These are phyloP conservation scores for Apamea anceps DNA, from an alignment of 2,888 invertebrate species.

Conservation along the genomic window DNA sequence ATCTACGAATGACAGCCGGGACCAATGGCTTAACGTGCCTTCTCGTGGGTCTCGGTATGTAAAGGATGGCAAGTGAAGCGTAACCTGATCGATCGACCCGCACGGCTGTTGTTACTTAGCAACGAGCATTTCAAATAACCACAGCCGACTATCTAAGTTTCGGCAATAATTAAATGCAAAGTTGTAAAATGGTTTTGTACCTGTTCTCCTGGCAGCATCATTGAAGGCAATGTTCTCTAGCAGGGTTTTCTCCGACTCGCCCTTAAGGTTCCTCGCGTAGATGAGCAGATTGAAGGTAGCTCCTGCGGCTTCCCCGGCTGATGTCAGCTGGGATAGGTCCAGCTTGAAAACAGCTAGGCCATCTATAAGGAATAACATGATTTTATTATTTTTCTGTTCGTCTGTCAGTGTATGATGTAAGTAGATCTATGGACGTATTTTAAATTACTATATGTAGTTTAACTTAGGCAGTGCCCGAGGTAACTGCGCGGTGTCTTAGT, in stretches of 20 bases:
- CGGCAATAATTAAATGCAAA: not conserved
- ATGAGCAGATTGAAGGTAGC: conserved; percentile 94
- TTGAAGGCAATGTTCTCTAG: conserved; percentile 96
- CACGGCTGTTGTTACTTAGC: not conserved
- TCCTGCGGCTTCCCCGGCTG: conserved; percentile 81
- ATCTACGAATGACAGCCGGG: not conserved
- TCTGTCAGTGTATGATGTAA: not conserved
- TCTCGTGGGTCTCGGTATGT: not conserved
- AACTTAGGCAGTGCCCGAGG: not conserved
- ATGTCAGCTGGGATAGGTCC: conserved; percentile 91
- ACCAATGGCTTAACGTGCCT: not conserved
- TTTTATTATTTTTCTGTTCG: not conserved
- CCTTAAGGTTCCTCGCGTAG: conserved; percentile 96
- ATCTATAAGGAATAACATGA: conserved; percentile 72
- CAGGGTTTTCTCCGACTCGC: conserved; percentile 94
- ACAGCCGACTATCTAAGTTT: not conserved
- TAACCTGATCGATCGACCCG: not conserved
- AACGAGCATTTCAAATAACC: not conserved
- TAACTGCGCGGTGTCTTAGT: not conserved
- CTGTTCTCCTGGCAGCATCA: conserved; percentile 96
- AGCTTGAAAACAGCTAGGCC: conserved; percentile 86
- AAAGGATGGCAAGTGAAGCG: not conserved
- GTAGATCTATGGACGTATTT: not conserved
- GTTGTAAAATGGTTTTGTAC: conserved; percentile 82
- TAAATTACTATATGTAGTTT: not conserved